Conservation (phyloP, 37 sponge, comb jelly and placozoan species). For the Lycopodina hypogea region DNA sequence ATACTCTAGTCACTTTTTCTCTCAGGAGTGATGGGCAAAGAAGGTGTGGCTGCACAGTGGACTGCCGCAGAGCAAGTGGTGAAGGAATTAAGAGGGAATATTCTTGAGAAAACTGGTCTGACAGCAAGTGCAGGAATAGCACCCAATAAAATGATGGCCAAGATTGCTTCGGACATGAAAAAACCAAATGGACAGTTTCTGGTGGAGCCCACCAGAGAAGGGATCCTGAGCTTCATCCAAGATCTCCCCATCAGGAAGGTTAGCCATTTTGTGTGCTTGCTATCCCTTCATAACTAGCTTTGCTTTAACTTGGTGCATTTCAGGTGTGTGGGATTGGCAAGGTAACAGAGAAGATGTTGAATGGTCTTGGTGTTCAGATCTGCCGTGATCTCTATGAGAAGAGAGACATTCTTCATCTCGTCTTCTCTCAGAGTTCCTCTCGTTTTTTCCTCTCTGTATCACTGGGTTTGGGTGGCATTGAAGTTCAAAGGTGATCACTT, state of each 20-base stretch:
- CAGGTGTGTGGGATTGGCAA: conserved; percentile 91
- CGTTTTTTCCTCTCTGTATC: conserved; percentile 62
- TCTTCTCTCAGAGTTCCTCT: conserved; percentile 69
- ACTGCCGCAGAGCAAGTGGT: conserved; percentile 60
- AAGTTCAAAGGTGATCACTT: conserved; percentile 55
- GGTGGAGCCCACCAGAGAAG: conserved; percentile 66
- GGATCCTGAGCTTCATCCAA: conserved; percentile 71
- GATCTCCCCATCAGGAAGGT: conserved; percentile 91
- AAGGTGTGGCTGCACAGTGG: conserved; percentile 33
- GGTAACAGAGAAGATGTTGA: conserved; percentile 88
- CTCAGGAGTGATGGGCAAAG: too few species aligned
- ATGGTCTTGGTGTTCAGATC: conserved; percentile 68
- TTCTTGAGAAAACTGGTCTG: conserved; percentile 54
- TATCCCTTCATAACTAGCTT: neutral
- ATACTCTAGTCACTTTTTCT: too few species aligned
- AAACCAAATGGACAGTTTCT: conserved; percentile 94
- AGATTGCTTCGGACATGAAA: conserved; percentile 92
- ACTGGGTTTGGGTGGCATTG: conserved; percentile 77
- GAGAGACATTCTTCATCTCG: conserved; percentile 64
- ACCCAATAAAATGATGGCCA: conserved; percentile 88
- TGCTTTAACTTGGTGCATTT: neutral
- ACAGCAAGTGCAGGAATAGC: conserved; percentile 98
- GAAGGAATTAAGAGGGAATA: conserved; percentile 66
- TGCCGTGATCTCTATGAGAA: conserved; percentile 76
- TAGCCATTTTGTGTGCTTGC: neutral